Percentiles rank a stretch among this genome's conserved stretches.
phyloP scores from a whole-genome alignment of 2,888 invertebrate genomes.

The Spodoptera exigua region DNA sequence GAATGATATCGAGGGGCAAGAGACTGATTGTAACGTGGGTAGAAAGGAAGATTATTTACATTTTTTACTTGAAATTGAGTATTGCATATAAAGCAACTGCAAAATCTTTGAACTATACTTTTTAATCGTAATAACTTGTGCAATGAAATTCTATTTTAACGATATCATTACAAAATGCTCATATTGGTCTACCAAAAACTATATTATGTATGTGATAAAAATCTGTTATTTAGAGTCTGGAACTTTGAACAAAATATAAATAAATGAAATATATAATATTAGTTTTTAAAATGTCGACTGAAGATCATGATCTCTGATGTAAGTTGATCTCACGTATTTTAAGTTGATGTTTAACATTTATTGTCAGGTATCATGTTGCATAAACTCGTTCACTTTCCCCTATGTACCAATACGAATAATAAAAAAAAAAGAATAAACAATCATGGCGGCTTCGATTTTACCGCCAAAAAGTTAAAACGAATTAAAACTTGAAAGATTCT shows the following conservation, averaged over 20 bases:
- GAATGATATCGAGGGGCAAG: constrained; percentile 33
- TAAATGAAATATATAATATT: constrained; percentile 56
- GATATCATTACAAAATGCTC: constrained; percentile 46
- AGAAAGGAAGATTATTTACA: constrained; percentile 22
- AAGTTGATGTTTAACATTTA: constrained; percentile 68
- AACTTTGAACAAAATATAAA: constrained; percentile 50
- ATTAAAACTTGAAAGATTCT: neutral
- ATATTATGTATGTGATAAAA: constrained; percentile 49
- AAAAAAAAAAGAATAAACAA: neutral
- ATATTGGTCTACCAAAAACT: constrained; percentile 52
- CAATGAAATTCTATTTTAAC: constrained; percentile 19
- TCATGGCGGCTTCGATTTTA: neutral
- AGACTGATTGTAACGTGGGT: constrained; percentile 51
- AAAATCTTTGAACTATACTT: constrained; percentile 11
- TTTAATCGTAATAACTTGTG: constrained; percentile 28
- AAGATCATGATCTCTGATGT: constrained; percentile 82
- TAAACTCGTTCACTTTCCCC: constrained; percentile 41
- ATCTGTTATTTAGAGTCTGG: constrained; percentile 30
- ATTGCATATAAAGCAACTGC: constrained; percentile 23
- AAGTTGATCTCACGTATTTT: constrained; percentile 83
- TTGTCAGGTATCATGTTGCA: constrained; percentile 30
- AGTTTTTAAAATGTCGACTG: constrained; percentile 74
- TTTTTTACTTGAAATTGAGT: constrained; percentile 25
- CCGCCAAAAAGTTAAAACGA: too few relatives aligned
- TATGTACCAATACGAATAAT: neutral